Base-by-base conservation (phyloP, 2,113 vertebrate species). In the Pterocles gutturalis region DNA sequence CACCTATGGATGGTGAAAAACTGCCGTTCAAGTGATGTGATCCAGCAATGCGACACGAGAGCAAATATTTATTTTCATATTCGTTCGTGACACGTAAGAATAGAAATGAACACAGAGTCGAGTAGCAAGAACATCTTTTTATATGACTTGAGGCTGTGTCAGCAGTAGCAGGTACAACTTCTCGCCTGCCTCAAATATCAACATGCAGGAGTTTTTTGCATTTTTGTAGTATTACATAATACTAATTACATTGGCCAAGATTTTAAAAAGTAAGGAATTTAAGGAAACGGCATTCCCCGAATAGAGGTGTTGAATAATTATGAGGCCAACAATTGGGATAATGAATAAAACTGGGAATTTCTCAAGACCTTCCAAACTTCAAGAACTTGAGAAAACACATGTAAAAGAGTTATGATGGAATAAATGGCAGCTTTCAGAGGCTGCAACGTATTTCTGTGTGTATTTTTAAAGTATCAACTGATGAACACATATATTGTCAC, bases 41-140 rank as follows among this genome's bases (percentile, higher is more conserved):
- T 3, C 45, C 13, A 48, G 83, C 41, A 48, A n/a, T 0, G 62
- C 8, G 41, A 61, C 26, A 36, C 66, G 54, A 26, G 4, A 34
- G 69, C 55, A 94, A 92, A 87, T n/a, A 71, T 1, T 67, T 70
- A n/a, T 57, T 90, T 82, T 34, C n/a, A 17, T 26, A 13, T 1
- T 3, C 62, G 69, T 25, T 73, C 24, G 16, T 7, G 41, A 57
- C 54, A 69, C 25, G 5, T 1, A 18, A 62, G 51, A 49, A 90
- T 0, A 76, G 51, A 58, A 80, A 28, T 2, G 25, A 91, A 57
- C 82, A 20, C 41, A 46, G 51, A 60, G 28, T 0, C 26, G 19
- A 69, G 41, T 3, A 29, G 29, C 22, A 19, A 0, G 1, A 65
- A 49, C 2, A 2, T 7, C 1, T 73, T 45, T 24, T 24, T 53